phyloP scores from a whole-genome alignment of 1,140 invertebrate genomes.

The Popillia japonica region DNA sequence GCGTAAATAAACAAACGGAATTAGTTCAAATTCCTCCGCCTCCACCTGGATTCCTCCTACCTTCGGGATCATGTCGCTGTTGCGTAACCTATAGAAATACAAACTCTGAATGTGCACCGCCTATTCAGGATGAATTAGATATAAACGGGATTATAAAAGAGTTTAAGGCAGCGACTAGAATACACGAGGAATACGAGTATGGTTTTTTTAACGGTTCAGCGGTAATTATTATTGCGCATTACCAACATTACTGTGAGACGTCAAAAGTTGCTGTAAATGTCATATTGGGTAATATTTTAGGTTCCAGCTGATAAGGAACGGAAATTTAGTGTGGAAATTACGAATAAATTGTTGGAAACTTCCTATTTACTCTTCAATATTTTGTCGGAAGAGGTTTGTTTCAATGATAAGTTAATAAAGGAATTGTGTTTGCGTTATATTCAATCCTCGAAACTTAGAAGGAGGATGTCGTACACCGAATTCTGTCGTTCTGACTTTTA shows the following conservation, averaged over 20 bases:
- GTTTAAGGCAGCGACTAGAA: background rate
- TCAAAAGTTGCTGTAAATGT: background rate
- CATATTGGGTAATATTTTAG: background rate
- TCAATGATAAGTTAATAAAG: slow-evolving; percentile 14
- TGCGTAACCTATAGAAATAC: background rate
- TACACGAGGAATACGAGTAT: background rate
- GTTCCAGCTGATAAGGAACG: background rate
- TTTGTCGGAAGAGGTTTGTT: slow-evolving; percentile 11
- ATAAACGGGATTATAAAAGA: slow-evolving; percentile 13
- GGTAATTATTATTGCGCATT: background rate
- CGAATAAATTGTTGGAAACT: background rate
- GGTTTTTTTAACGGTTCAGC: background rate
- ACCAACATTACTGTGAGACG: background rate
- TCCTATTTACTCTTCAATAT: slow-evolving; percentile 9
- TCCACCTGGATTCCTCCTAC: background rate
- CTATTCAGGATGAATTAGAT: background rate
- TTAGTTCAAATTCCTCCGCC: background rate
- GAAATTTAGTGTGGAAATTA: background rate
- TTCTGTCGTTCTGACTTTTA: background rate
- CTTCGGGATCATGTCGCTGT: background rate
- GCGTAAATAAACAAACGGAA: background rate
- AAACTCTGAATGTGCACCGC: background rate
- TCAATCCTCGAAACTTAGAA: background rate
- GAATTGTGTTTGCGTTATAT: slow-evolving; percentile 5
- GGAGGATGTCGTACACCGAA: background rate